These are phyloP conservation scores for Brienomyrus brachyistius DNA, from an alignment of 2,113 vertebrate species.

Conservation along the genomic window DNA sequence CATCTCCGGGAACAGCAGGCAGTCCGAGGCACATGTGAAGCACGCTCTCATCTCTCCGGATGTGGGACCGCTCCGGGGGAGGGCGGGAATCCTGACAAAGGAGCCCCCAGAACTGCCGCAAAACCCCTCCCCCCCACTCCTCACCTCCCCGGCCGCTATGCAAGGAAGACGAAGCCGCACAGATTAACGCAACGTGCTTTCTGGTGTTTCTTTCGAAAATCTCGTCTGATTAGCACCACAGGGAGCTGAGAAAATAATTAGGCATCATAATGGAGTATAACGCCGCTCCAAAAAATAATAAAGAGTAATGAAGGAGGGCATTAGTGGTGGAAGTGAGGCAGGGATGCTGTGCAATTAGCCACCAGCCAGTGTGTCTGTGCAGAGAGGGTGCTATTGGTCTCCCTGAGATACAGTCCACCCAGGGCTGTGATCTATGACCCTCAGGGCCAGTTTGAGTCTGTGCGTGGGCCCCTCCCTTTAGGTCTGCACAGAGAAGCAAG, in stretches of 20 bases:
- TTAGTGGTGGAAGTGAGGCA: background rate
- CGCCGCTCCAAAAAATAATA: constrained; percentile 15
- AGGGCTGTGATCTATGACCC: background rate
- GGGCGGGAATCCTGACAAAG: background rate
- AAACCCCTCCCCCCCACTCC: background rate
- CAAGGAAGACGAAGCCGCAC: background rate
- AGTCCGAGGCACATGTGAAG: background rate
- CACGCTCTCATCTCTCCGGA: background rate
- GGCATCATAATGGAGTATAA: constrained; percentile 15
- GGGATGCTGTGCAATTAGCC: constrained; percentile 11
- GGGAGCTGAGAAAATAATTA: constrained; percentile 25
- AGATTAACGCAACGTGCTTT: constrained; percentile 11
- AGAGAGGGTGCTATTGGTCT: background rate
- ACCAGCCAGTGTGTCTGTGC: background rate
- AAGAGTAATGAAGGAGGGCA: background rate
- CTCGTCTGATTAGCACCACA: constrained; percentile 23
- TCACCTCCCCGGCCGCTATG: too few species aligned
- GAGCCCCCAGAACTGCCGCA: background rate
- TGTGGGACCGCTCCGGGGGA: background rate
- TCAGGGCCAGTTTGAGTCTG: background rate
- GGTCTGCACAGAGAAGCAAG: background rate
- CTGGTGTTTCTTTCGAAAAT: constrained; percentile 12
- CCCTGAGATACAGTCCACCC: background rate
- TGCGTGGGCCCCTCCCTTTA: background rate
- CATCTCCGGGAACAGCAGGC: background rate